Conservation (phyloP, 2,113 vertebrate genomes). For the Neopipo cinnamomea region DNA sequence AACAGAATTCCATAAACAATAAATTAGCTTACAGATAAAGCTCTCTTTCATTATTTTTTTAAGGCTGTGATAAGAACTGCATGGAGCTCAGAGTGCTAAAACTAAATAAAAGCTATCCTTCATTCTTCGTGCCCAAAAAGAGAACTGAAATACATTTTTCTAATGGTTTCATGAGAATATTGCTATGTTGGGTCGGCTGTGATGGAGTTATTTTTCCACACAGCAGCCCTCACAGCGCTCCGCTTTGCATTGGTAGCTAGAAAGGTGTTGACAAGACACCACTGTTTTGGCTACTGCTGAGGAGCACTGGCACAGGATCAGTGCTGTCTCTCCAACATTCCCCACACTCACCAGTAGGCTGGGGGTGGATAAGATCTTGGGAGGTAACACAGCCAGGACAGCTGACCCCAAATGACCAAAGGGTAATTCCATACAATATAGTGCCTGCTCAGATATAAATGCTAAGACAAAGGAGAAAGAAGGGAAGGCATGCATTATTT, state of each 20-base stretch:
- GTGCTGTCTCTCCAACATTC: not conserved
- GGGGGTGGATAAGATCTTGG: not conserved
- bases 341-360: not conserved
- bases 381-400: not conserved
- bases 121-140: not conserved
- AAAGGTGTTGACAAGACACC: not conserved
- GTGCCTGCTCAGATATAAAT: not conserved
- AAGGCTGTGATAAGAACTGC: not conserved
- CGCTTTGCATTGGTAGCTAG: not conserved
- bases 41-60: not conserved
- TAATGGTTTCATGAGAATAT: not conserved
- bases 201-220: not conserved
- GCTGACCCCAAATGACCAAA: not conserved
- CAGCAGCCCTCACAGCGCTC: not conserved
- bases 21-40: slow-evolving; percentile 50
- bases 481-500: not conserved
- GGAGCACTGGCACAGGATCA: not conserved
- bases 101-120: slow-evolving; percentile 25
- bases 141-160: not conserved
- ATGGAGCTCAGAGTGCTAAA: not conserved
- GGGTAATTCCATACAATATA: not conserved
- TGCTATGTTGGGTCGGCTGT: not conserved
- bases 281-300: not conserved
- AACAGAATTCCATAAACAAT: slow-evolving; percentile 46
- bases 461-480: not conserved